A percentile compares a stretch with the other conserved stretches of the same genome.
Conservation (phyloP, 2,888 invertebrate species). For the Tridacna gigas region DNA sequence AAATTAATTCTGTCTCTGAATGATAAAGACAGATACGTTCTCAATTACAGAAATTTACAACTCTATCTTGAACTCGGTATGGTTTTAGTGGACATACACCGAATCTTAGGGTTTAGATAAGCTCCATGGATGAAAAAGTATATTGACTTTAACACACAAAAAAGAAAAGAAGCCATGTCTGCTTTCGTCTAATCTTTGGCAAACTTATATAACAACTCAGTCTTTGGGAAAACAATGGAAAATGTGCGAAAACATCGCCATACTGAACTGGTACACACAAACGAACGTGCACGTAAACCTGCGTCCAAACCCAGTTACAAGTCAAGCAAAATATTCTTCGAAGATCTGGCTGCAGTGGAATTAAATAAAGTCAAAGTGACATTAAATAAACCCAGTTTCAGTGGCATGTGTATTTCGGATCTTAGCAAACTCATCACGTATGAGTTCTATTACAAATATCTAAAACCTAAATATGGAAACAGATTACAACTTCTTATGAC, state of each 20-base stretch:
- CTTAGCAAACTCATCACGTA: conserved; percentile 83
- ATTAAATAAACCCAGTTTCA: conserved; percentile 37
- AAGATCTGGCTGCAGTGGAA: conserved; percentile 47
- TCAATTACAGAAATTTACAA: conserved; percentile 34
- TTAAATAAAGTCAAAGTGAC: conserved; percentile 28
- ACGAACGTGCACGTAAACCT: conserved; percentile 30
- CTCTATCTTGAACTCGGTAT: conserved; percentile 60
- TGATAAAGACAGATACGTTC: conserved; percentile 24
- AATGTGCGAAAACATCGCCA: conserved; percentile 44
- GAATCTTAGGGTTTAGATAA: conserved; percentile 77
- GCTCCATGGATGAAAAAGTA: conserved; percentile 80
- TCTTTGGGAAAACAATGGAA: conserved; percentile 80
- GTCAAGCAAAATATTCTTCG: too few relatives aligned
- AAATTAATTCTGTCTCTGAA: conserved; percentile 12
- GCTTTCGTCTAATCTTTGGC: conserved; percentile 71
- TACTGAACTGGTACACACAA: conserved; percentile 41
- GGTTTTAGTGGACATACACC: conserved; percentile 72
- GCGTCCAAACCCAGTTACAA: conserved; percentile 45
- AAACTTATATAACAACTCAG: conserved; percentile 72
- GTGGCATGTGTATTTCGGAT: too few relatives aligned
- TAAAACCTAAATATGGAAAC: conserved; percentile 71
- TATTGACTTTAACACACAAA: conserved; percentile 74
- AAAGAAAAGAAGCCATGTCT: conserved; percentile 72
- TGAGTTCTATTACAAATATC: conserved; percentile 78
- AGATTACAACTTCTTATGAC: conserved; percentile 4